Evolutionary conservation across 53 echinoderm and acorn worm genomes (phyloP).

Genomic region (Patiria pectinifera): DNA sequence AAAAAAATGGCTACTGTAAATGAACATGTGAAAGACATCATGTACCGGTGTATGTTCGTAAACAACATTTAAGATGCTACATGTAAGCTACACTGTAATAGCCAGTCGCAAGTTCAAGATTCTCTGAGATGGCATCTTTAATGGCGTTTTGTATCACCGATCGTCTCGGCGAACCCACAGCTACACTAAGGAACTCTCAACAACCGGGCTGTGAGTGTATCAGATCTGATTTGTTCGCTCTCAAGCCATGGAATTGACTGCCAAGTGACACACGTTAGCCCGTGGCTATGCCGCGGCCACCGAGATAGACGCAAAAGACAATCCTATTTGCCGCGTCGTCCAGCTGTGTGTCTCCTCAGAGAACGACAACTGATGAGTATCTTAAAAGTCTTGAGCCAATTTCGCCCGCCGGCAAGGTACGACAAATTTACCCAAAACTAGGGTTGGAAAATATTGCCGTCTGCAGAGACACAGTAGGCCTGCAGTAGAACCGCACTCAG

Average conservation of each 20-base stretch:
- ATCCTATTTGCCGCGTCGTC: neutral
- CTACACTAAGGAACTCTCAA: too few species aligned
- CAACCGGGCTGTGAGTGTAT: neutral
- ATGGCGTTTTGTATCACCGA: neutral
- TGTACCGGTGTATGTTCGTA: too few species aligned
- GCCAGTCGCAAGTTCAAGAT: too few species aligned
- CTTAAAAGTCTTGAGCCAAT: neutral
- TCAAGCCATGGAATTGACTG: constrained; percentile 6
- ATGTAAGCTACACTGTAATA: too few species aligned
- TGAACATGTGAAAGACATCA: too few species aligned
- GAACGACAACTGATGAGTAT: constrained; percentile 4
- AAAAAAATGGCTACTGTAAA: too few species aligned
- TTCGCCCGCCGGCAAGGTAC: neutral
- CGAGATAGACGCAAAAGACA: neutral
- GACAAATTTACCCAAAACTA: neutral
- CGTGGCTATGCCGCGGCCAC: neutral
- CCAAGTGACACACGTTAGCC: constrained; percentile 22
- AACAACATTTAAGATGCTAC: too few species aligned
- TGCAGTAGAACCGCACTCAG: neutral
- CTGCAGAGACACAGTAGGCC: too few species aligned
- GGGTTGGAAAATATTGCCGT: neutral
- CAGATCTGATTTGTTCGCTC: constrained; percentile 3
- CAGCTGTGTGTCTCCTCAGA: constrained; percentile 11
- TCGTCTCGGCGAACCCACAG: neutral
- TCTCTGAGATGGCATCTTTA: neutral